Evolutionary conservation across 2,888 invertebrate species (phyloP).

Genomic region (Cremastinae sp.): DNA sequence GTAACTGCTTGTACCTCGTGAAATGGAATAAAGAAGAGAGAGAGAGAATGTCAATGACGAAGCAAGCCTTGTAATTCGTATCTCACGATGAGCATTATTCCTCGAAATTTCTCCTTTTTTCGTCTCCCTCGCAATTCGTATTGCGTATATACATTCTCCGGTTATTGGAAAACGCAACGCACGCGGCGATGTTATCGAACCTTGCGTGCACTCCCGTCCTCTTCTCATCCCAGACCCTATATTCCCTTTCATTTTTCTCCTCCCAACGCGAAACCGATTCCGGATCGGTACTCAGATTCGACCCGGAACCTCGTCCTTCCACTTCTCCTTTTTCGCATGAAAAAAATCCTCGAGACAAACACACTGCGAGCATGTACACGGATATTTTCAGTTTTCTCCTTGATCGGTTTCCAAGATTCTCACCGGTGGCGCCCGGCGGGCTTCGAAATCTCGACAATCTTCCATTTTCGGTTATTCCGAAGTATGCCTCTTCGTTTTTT

Average conservation of each 20-base stretch:
- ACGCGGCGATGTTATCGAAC: conserved; percentile 70
- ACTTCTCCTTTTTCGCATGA: conserved; percentile 25
- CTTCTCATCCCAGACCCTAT: conserved; percentile 19
- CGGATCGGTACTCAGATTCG: too few species aligned
- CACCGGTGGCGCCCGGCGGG: conserved; percentile 12
- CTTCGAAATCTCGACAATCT: conserved; percentile 30
- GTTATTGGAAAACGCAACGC: conserved; percentile 46
- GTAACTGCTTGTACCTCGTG: conserved; percentile 10
- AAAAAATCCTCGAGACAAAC: conserved; percentile 20
- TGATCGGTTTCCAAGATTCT: conserved; percentile 11
- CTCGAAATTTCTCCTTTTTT: conserved; percentile 32
- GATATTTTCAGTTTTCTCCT: neutral
- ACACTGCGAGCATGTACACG: conserved; percentile 2
- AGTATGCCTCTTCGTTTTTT: neutral
- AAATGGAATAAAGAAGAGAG: conserved; percentile 29
- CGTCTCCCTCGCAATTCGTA: conserved; percentile 15
- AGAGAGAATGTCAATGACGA: conserved; percentile 58
- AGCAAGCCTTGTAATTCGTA: conserved; percentile 65
- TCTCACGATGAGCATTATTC: conserved; percentile 55
- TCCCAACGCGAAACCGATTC: too few species aligned
- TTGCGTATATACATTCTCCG: conserved; percentile 68
- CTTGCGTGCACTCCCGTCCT: conserved; percentile 55
- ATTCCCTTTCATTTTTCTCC: conserved; percentile 13
- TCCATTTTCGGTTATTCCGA: conserved; percentile 10
- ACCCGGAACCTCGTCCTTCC: neutral